phyloP scores from a whole-genome alignment of 2,888 invertebrate genomes.

The Torymus auratus region DNA sequence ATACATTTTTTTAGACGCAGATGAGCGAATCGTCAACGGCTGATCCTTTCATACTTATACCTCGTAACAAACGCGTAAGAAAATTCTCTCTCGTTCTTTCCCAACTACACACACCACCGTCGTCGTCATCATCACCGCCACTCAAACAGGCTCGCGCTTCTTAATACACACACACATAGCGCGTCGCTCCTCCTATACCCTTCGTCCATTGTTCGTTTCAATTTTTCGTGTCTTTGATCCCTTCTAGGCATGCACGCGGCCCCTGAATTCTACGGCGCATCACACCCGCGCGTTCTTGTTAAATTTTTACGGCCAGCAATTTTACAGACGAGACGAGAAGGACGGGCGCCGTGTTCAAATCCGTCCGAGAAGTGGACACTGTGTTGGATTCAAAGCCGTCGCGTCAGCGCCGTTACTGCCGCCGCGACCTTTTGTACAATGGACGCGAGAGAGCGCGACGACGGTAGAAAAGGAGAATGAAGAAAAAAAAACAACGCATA shows the following conservation, averaged over 20 bases:
- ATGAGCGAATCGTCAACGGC: no score
- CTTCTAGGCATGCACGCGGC: neutral
- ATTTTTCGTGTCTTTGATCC: slow-evolving; percentile 10
- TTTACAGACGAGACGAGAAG: slow-evolving; percentile 20
- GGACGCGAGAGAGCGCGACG: neutral
- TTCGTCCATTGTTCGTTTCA: slow-evolving; percentile 6
- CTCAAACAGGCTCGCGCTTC: neutral
- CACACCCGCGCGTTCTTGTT: slow-evolving; percentile 62
- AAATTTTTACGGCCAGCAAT: slow-evolving; percentile 67
- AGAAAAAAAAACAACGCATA: neutral
- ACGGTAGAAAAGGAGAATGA: no score
- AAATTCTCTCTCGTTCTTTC: no score
- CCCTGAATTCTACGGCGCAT: no score
- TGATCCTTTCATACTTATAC: no score
- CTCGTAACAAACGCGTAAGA: no score
- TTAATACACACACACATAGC: slow-evolving; percentile 1
- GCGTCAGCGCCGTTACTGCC: neutral
- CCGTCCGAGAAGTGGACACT: slow-evolving; percentile 23
- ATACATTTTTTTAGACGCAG: no score
- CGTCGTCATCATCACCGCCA: no score
- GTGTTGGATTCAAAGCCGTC: slow-evolving; percentile 26
- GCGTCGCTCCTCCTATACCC: neutral
- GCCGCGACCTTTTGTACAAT: neutral
- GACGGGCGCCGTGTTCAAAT: neutral
- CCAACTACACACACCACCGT: no score